A percentile compares a stretch with the other conserved stretches of the same genome.
Evolutionary conservation across 2,797 vertebrate species (phyloP).

Genomic region (Leucoraja ocellata): DNA sequence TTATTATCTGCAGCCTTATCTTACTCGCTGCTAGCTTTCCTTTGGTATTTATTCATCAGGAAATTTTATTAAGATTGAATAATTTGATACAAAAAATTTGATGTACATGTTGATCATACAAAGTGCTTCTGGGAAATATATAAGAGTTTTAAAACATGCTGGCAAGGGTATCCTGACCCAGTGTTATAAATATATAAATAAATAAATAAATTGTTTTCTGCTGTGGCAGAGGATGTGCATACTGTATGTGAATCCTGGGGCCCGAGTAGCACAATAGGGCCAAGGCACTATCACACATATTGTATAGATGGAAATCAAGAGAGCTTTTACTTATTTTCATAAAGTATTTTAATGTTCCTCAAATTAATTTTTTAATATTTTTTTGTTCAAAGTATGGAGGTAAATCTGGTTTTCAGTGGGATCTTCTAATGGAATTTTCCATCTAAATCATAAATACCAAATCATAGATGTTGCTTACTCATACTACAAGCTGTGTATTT

Average conservation of each 20-base stretch:
- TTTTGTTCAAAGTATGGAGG: constrained; percentile 66
- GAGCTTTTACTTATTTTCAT: constrained; percentile 99
- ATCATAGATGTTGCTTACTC: constrained; percentile 70
- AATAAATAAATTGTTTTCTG: constrained; percentile 69
- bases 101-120: constrained; percentile 84
- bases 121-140: constrained; percentile 67
- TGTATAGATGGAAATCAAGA: constrained; percentile 98
- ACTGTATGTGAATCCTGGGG: constrained; percentile 66
- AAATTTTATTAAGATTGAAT: constrained; percentile 95
- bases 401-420: constrained; percentile 60
- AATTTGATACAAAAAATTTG: constrained; percentile 78
- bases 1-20: constrained; percentile 72
- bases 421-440: constrained; percentile 55
- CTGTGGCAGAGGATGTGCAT: constrained; percentile 85
- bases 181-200: constrained; percentile 65
- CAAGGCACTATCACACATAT: constrained; percentile 84
- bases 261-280: constrained; percentile 90
- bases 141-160: constrained; percentile 68
- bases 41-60: constrained; percentile 88
- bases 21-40: constrained; percentile 70
- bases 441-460: constrained; percentile 52
- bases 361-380: constrained; percentile 68
- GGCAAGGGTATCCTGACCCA: constrained; percentile 49
- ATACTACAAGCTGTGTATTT: constrained; percentile 87
- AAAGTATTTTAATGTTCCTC: constrained; percentile 96